Conservation (phyloP, 2,113 vertebrate species). For the Sebastes schlegelii region DNA sequence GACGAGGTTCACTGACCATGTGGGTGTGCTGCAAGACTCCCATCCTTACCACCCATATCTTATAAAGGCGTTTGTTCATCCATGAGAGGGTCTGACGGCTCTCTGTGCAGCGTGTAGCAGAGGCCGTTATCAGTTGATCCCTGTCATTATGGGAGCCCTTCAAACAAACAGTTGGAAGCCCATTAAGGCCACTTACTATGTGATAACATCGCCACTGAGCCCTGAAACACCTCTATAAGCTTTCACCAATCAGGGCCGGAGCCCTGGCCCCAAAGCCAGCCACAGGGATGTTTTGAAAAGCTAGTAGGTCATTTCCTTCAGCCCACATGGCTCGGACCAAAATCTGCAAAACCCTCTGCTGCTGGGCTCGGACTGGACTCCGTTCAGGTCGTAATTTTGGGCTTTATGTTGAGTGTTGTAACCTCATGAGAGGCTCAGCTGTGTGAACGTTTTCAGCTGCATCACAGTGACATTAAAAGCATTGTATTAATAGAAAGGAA, state of each 20-base stretch:
- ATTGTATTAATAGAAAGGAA: constrained; percentile 75
- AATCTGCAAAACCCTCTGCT: constrained; percentile 49
- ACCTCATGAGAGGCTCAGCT: constrained; percentile 42
- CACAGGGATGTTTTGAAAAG: constrained; percentile 81
- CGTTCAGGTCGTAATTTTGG: constrained; percentile 34
- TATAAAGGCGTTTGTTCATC: constrained; percentile 64
- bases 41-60: constrained; percentile 35
- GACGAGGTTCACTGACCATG: constrained; percentile 10
- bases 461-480: constrained; percentile 61
- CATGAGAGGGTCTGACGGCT: constrained; percentile 55
- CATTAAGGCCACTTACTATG: constrained; percentile 84
- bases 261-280: constrained; percentile 69
- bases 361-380: constrained; percentile 27
- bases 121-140: constrained; percentile 82
- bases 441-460: constrained; percentile 36
- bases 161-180: constrained; percentile 85
- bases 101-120: constrained; percentile 46
- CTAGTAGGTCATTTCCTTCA: constrained; percentile 80
- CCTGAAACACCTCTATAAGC: constrained; percentile 81
- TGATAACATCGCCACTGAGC: constrained; percentile 84
- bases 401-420: constrained; percentile 17
- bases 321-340: constrained; percentile 61
- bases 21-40: constrained; percentile 27
- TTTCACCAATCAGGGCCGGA: constrained; percentile 79
- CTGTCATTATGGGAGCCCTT: constrained; percentile 83